A percentile compares a stretch with the other conserved stretches of the same genome.
phyloP scores from a whole-genome alignment of 2,888 invertebrate species.

The Drosophila testacea region DNA sequence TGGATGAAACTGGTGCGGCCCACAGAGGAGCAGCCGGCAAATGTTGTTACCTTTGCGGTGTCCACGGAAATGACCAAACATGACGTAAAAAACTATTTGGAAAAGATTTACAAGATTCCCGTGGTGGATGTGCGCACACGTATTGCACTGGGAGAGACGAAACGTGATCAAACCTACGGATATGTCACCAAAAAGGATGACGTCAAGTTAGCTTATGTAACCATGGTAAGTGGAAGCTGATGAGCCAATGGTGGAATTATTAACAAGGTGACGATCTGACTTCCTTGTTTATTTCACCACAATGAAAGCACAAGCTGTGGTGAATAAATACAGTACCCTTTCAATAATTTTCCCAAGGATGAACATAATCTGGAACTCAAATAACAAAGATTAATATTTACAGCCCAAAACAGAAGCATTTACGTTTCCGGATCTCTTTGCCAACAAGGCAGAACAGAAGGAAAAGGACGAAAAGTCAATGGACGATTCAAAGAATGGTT shows the following conservation, averaged over 20 bases:
- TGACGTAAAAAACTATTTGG: constrained; percentile 96
- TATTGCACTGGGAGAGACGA: constrained; percentile 90
- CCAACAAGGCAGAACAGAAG: constrained; percentile 85
- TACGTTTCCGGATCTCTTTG: constrained; percentile 91
- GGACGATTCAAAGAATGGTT: constrained; percentile 88
- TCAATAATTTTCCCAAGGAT: neutral
- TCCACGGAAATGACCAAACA: constrained; percentile 96
- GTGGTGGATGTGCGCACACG: constrained; percentile 91
- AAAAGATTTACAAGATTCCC: constrained; percentile 96
- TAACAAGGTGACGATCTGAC: neutral
- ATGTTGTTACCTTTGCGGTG: constrained; percentile 94
- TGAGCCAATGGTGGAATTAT: neutral
- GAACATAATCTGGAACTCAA: no score
- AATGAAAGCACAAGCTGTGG: neutral
- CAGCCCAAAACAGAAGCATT: constrained; percentile 91
- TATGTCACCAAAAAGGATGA: constrained; percentile 94
- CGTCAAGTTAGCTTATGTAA: constrained; percentile 91
- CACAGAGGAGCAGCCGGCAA: constrained; percentile 88
- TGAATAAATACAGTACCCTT: neutral
- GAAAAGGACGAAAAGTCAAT: constrained; percentile 88
- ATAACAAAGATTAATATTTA: constrained; percentile 49
- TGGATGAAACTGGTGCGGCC: constrained; percentile 97
- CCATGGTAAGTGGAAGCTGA: constrained; percentile 87
- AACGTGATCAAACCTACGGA: constrained; percentile 87
- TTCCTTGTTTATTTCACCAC: neutral